Evolutionary conservation across 2,113 vertebrate genomes (phyloP), one percentile per base, ranked within the genome.

Genomic region (Craseonycteris thonglongyai): DNA sequence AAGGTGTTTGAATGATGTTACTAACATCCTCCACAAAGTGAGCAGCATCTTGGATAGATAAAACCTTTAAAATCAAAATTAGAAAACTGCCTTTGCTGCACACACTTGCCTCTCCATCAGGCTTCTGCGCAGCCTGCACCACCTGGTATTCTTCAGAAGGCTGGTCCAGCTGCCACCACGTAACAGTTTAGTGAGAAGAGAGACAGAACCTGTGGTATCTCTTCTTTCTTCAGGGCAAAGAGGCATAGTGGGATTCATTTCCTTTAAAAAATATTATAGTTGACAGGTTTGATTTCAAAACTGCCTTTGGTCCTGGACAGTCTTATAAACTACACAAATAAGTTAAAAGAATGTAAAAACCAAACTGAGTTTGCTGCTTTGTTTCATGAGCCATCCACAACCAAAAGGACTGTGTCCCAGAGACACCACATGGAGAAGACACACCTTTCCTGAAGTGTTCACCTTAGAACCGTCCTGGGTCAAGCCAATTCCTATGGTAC

Each of bases 41-140:
- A 65, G 58, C 49, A 54, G 15, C 59, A 28, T 5, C n/a, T 40
- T 75, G 9, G 1, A 49, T 28, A 83, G 95, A 90, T 72, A 54
- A 97, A 96, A 91, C 93, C 69, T 72, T 92, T 72, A 76, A 94
- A 65, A 90, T 94, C 35, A 96, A 82, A 94, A 88, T 84, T 47
- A 22, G 94, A 26, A 96, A 96, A 96, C 94, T 93, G 94, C 92
- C 97, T 95, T 96, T 96, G 54, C 91, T 24, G 71, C 38, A 75
- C 96, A 74, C 88, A 51, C 47, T 95, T 97, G 87, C 56, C 95
- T 97, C 96, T 92, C 83, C 81, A 33, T 63, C 68, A 47, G 92
- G 7, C 74, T 72, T 80, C 83, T 81, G 82, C 91, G 90, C 33
- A 8, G 81, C 90, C 95, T 87, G 2, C 40, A 83, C 54, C 28